These are phyloP conservation scores for Falcaria lacertinaria DNA, from an alignment of 2,888 invertebrate species.

Conservation along the genomic window DNA sequence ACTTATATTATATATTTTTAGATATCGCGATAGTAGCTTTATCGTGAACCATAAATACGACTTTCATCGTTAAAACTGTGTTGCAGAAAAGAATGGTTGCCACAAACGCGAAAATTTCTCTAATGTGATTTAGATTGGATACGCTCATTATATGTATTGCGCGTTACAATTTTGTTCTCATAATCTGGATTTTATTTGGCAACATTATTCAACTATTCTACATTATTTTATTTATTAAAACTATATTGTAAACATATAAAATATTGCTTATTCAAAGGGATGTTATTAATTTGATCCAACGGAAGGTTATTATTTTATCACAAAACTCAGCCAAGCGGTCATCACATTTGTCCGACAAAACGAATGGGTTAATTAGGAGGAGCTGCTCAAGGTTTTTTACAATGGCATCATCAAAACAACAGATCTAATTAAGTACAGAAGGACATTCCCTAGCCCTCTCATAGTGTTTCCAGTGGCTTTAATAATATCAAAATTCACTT, in stretches of 20 bases:
- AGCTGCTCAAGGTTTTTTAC: not conserved
- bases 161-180: not conserved
- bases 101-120: conserved; percentile 1
- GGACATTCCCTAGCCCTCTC: no score
- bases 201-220: not conserved
- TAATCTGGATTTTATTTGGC: not conserved
- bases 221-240: no score
- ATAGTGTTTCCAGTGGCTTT: no score
- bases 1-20: no score
- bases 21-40: not conserved
- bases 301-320: not conserved
- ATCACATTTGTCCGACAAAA: not conserved
- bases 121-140: not conserved
- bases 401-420: not conserved
- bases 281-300: not conserved
- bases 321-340: not conserved
- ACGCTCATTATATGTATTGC: not conserved
- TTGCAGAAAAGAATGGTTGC: conserved; percentile 11
- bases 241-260: no score
- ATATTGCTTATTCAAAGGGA: no score
- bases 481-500: no score
- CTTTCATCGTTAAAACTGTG: conserved; percentile 13
- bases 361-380: not conserved
- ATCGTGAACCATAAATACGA: conserved; percentile 17
- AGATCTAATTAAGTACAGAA: no score